Evolutionary conservation across 2,888 invertebrate genomes (phyloP).

Genomic region (Hypercompe scribonia): DNA sequence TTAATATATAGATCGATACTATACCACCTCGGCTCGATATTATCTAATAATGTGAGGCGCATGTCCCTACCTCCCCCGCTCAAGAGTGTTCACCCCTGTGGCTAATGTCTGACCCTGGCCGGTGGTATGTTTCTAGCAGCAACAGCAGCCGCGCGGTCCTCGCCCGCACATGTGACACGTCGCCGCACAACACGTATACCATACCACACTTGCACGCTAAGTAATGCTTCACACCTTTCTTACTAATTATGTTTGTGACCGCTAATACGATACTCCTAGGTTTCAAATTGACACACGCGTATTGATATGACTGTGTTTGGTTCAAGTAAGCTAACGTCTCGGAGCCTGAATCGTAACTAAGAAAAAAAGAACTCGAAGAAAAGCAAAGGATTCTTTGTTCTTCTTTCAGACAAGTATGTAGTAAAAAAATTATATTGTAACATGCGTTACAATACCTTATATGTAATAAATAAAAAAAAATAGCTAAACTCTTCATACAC

Average conservation of each 20-base stretch:
- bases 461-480: too few species aligned
- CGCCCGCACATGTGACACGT: slow-evolving; percentile 70
- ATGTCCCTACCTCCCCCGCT: not conserved
- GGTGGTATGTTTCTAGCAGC: slow-evolving; percentile 66
- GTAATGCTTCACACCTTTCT: slow-evolving; percentile 66
- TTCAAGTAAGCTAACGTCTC: not conserved
- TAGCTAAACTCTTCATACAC: too few species aligned
- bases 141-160: slow-evolving; percentile 68
- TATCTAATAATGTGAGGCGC: not conserved
- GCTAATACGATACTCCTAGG: slow-evolving; percentile 22
- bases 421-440: too few species aligned
- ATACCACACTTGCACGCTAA: slow-evolving; percentile 52
- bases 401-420: too few species aligned
- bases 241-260: slow-evolving; percentile 49
- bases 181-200: slow-evolving; percentile 37
- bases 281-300: not conserved
- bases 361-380: not conserved
- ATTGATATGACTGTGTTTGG: not conserved
- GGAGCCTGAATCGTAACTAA: not conserved
- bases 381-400: not conserved
- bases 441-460: too few species aligned
- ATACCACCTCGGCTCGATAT: not conserved
- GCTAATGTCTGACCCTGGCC: not conserved
- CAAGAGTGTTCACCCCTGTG: not conserved
- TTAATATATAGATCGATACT: not conserved